Percentiles rank a stretch among this genome's conserved stretches.
Conservation (phyloP, 2,113 vertebrate species). For the Mormoops blainvillei region DNA sequence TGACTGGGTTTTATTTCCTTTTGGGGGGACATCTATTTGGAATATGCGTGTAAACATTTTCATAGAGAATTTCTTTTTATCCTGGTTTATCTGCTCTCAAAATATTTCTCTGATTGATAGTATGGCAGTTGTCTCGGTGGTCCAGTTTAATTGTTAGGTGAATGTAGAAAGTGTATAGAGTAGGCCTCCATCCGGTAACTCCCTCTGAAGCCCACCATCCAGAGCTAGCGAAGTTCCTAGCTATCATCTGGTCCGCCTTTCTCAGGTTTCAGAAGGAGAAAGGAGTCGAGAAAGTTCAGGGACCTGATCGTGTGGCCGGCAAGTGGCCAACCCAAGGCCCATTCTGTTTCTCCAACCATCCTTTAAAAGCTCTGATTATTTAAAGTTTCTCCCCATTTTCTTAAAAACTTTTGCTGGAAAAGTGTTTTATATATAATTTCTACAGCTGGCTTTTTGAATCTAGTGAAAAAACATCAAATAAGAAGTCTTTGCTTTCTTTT, state of each 20-base stretch:
- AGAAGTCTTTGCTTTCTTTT: neutral
- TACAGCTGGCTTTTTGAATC: neutral
- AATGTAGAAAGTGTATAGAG: too few species aligned
- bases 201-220: neutral
- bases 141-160: neutral
- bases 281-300: neutral
- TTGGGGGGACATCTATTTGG: neutral
- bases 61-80: neutral
- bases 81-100: neutral
- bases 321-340: neutral
- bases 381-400: neutral
- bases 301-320: neutral
- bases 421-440: neutral
- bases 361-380: neutral
- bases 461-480: neutral
- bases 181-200: neutral
- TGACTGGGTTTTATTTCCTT: neutral
- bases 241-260: neutral
- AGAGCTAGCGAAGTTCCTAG: neutral
- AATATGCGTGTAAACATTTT: neutral
- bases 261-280: neutral
- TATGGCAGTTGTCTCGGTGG: neutral
- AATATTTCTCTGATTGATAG: fast-evolving
- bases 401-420: neutral
- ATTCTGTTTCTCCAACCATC: neutral